A percentile compares a stretch with the other conserved stretches of the same genome.
These are phyloP conservation scores for Sitodiplosis mosellana DNA, from an alignment of 1,140 invertebrate species.

Conservation along the genomic window DNA sequence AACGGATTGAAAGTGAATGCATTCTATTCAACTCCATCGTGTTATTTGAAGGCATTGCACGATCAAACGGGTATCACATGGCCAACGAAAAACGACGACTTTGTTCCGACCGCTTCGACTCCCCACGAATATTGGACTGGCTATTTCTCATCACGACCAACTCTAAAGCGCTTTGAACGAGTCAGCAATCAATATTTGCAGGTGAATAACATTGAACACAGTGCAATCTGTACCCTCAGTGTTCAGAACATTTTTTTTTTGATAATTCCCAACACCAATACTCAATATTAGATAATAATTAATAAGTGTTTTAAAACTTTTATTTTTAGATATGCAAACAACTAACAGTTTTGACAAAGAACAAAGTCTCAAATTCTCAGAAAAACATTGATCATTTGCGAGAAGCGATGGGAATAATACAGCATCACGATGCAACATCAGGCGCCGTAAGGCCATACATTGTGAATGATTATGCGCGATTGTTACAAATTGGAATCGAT, in stretches of 20 bases:
- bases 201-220: no score
- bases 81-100: constrained; percentile 60
- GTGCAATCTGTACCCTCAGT: no score
- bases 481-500: constrained; percentile 26
- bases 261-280: no score
- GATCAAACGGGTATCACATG: constrained; percentile 41
- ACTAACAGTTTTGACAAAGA: neutral
- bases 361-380: constrained; percentile 1
- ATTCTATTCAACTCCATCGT: constrained; percentile 78
- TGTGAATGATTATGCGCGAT: constrained; percentile 63
- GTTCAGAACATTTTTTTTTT: no score
- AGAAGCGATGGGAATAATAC: constrained; percentile 56
- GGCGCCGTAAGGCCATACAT: constrained; percentile 89
- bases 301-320: no score
- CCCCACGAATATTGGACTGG: constrained; percentile 83
- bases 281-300: no score
- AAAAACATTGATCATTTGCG: constrained; percentile 10
- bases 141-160: constrained; percentile 80
- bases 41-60: constrained; percentile 72
- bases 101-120: constrained; percentile 81
- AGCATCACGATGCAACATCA: constrained; percentile 79
- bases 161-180: constrained; percentile 63
- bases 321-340: no score
- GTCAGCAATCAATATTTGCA: constrained; percentile 63
- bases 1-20: no score